Percentiles rank a stretch among this genome's conserved stretches.
Conservation (phyloP, 37 sponge, comb jelly and placozoan genomes). For the Amphimedon queenslandica region DNA sequence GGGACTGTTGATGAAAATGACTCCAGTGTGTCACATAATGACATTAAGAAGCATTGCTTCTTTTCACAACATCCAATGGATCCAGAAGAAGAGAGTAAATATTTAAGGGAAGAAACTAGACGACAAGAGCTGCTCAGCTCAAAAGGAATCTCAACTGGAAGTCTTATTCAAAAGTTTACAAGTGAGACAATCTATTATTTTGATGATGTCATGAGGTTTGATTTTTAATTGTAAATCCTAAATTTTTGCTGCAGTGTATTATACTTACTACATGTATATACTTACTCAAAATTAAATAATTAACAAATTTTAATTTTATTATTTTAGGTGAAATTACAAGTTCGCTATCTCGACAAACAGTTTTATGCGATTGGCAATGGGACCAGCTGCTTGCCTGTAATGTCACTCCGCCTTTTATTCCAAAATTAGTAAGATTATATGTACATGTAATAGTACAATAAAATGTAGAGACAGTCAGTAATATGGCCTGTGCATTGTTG, state of each 20-base stretch:
- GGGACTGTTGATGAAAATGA: conserved; percentile 20
- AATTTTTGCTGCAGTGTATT: too few relatives aligned
- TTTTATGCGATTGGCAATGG: conserved; percentile 71
- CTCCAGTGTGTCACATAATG: conserved; percentile 14
- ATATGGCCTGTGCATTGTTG: too few relatives aligned
- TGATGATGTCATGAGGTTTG: neutral
- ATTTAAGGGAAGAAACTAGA: conserved; percentile 33
- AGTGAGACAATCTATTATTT: too few relatives aligned
- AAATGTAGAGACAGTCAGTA: too few relatives aligned
- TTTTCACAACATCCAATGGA: conserved; percentile 45
- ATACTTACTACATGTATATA: too few relatives aligned
- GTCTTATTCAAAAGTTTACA: too few relatives aligned
- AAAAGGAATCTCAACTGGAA: too few relatives aligned
- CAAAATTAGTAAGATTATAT: conserved; percentile 55
- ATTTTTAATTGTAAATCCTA: neutral
- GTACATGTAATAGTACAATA: too few relatives aligned
- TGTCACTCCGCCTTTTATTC: conserved; percentile 63
- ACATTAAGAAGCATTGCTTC: conserved; percentile 75
- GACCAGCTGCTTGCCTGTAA: conserved; percentile 43
- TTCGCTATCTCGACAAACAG: neutral
- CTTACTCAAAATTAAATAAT: too few relatives aligned
- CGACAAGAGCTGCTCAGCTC: conserved; percentile 38
- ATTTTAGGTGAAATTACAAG: conserved; percentile 10
- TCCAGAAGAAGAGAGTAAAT: conserved; percentile 20
- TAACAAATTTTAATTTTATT: neutral